Conservation (phyloP, 2,113 vertebrate genomes). For the Siphamia tubifer region DNA sequence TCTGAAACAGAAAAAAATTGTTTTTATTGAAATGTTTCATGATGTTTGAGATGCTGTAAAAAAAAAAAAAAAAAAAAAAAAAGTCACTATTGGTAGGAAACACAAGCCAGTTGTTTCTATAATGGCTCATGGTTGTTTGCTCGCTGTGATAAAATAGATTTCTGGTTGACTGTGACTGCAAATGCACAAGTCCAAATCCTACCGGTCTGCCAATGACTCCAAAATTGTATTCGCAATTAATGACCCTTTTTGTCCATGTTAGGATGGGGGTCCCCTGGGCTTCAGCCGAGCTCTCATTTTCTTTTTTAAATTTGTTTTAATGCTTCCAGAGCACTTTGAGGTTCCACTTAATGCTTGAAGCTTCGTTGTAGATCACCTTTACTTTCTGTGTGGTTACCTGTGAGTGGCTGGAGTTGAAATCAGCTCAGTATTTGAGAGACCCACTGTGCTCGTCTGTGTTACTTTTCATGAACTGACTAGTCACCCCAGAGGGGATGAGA, state of each 20-base stretch:
- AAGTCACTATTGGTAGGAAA: not conserved
- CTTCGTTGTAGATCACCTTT: not conserved
- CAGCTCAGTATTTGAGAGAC: not conserved
- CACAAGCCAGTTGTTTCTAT: not conserved
- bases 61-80: too few relatives aligned
- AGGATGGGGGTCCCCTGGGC: not conserved
- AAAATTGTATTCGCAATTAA: not conserved
- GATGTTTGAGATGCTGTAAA: too few relatives aligned
- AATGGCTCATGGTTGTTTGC: too few relatives aligned
- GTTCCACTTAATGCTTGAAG: not conserved
- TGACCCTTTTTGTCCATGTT: not conserved
- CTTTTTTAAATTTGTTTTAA: not conserved
- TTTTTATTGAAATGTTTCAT: too few relatives aligned
- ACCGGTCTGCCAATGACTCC: not conserved
- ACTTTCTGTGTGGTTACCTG: not conserved
- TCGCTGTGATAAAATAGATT: too few relatives aligned
- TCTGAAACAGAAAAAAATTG: too few relatives aligned
- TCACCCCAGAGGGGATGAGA: not conserved
- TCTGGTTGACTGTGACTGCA: too few relatives aligned
- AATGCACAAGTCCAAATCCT: too few relatives aligned
- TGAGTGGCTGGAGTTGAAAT: not conserved
- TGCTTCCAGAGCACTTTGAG: not conserved
- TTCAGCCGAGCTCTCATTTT: not conserved
- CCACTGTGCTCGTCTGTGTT: constrained; percentile 6
- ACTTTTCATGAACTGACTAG: not conserved